A percentile compares a stretch with the other conserved stretches of the same genome.
Conservation (phyloP, 2,113 vertebrate species). For the Sander vitreus region DNA sequence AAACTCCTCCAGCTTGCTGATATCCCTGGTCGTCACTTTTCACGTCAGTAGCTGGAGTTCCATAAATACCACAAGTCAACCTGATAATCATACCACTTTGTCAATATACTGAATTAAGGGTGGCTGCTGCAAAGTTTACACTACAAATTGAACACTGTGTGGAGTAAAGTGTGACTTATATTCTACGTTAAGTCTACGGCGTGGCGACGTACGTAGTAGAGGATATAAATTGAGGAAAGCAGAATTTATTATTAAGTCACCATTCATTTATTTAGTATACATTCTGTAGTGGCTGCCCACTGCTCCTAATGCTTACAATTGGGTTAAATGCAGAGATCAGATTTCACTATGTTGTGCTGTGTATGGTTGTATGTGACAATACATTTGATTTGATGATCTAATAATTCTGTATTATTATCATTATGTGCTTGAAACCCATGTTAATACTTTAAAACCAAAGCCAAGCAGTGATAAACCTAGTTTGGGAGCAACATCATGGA, state of each 20-base stretch:
- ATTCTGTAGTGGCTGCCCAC: background rate
- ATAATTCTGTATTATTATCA: background rate
- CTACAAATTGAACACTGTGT: background rate
- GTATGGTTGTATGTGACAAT: no score
- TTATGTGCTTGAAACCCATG: background rate
- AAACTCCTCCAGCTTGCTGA: slow-evolving; percentile 5
- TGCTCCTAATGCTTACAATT: no score
- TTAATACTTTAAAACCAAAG: slow-evolving; percentile 12
- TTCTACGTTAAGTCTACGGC: no score
- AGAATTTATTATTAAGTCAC: background rate
- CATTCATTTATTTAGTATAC: background rate
- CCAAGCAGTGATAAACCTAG: background rate
- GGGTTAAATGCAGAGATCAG: no score
- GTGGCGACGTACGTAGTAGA: no score
- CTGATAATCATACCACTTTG: background rate
- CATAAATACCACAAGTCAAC: slow-evolving; percentile 18
- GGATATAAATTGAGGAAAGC: background rate
- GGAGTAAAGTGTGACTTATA: no score
- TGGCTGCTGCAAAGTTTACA: background rate
- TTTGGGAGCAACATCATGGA: background rate
- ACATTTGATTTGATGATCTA: background rate
- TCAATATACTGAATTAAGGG: background rate
- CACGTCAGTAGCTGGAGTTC: slow-evolving; percentile 9
- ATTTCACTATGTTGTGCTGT: no score
- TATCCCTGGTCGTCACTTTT: slow-evolving; percentile 8